Base-by-base conservation (phyloP, 2,888 invertebrate species). In the Panopea generosa region DNA sequence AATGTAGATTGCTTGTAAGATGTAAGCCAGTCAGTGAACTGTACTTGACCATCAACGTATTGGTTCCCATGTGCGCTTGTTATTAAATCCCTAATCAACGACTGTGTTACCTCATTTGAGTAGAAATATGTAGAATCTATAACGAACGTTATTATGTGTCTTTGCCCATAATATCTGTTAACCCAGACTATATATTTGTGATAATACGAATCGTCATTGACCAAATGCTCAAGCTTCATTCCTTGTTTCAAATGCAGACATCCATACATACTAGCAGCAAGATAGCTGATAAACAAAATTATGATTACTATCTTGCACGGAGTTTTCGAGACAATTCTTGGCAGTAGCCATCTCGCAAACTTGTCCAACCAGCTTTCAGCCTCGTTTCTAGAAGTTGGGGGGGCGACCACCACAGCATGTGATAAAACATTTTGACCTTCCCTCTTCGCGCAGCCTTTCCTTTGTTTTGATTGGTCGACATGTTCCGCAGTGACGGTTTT, bases 291-390 rank as follows among this genome's bases (percentile, higher is more conserved):
- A 74, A 86, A 88, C 1, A 85, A 16, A 29, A 84, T 18, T 2
- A 79, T 29, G 2, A 86, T 76, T 1, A 80, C 11, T 2, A 79
- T 59, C 63, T 86, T 87, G 18, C 67, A 57, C 1, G 77, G 79
- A 0, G 20, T 40, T 20, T 70, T 66, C 1, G 82, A 45, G 24
- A 86, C 73, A 22, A 86, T 43, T 40, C 77, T 77, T n/a, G 84
- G 86, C 14, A 86, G 22, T 9, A 84, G 47, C 55, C 75, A 65
- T 49, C 79, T 72, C 1, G 86, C 84, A 16, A 82, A 52, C 53
- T 77, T 84, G 49, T 87, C 87, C n/a, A 85, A 50, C 16, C 60
- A 24, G 43, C 84, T 79, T 33, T 86, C 87, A 2, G 76, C 67
- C 22, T 83, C 82, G 7, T 76, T 75, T n/a, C 77, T 20, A 6